phyloP scores from a whole-genome alignment of 2,888 invertebrate species.

The Mesochorus sp. region DNA sequence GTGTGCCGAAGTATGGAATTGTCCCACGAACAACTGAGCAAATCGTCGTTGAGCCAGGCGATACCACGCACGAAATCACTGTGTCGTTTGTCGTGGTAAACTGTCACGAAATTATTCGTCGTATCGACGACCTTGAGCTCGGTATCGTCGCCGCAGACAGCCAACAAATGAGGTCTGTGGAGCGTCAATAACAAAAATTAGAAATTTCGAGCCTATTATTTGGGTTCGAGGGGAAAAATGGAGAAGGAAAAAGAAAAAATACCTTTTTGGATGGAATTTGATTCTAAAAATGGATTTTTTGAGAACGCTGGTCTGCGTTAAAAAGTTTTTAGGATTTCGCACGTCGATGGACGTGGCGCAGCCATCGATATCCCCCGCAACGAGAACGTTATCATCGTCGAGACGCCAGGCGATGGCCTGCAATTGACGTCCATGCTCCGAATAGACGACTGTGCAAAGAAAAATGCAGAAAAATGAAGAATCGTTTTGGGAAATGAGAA shows the following conservation, averaged over 20 bases:
- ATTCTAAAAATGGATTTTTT: conserved; percentile 79
- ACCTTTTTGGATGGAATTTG: conserved; percentile 78
- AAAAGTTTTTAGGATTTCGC: conserved; percentile 80
- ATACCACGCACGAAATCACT: conserved; percentile 84
- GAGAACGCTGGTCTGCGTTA: conserved; percentile 76
- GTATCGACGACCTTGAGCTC: conserved; percentile 82
- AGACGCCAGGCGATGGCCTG: conserved; percentile 82
- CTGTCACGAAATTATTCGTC: conserved; percentile 73
- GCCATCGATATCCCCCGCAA: conserved; percentile 83
- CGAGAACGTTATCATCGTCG: conserved; percentile 80
- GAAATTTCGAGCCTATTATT: too few species aligned
- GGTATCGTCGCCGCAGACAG: conserved; percentile 83
- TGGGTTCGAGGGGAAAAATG: not conserved
- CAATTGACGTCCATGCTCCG: conserved; percentile 80
- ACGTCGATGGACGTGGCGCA: conserved; percentile 83
- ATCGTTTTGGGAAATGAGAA: not conserved
- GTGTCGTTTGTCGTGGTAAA: conserved; percentile 83
- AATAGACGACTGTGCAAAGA: conserved; percentile 79
- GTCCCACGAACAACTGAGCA: conserved; percentile 86
- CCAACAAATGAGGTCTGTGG: conserved; percentile 80
- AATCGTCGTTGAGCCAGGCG: conserved; percentile 83
- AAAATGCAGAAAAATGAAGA: not conserved
- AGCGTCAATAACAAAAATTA: too few species aligned
- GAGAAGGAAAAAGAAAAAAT: not conserved
- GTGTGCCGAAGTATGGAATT: conserved; percentile 81